Percentiles rank a stretch among this genome's conserved stretches.
phyloP scores from a whole-genome alignment of 2,113 vertebrate species.

The Toxostoma redivivum region DNA sequence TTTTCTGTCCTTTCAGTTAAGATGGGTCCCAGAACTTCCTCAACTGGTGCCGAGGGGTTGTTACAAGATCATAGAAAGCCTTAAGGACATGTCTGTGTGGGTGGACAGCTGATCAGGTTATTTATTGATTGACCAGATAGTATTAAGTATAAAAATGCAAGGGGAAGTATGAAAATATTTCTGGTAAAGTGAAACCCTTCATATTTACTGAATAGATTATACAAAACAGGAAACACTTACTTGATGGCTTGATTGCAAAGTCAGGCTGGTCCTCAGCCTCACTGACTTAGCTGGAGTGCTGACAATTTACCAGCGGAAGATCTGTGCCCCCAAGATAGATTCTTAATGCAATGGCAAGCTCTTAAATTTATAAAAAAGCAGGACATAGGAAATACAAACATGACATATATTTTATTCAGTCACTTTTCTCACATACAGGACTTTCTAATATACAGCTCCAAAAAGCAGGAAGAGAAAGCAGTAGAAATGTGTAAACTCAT shows the following conservation, averaged over 20 bases:
- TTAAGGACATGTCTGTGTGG: not conserved
- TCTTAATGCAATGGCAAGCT: slow-evolving; percentile 1
- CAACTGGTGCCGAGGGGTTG: slow-evolving; percentile 4
- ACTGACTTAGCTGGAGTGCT: not conserved
- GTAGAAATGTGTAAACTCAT: not conserved
- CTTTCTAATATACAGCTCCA: not conserved
- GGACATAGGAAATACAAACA: not conserved
- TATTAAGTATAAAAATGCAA: slow-evolving; percentile 4
- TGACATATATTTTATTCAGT: not conserved
- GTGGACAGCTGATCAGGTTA: slow-evolving; percentile 1
- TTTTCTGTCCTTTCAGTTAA: not conserved
- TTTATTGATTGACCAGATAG: slow-evolving; percentile 32
- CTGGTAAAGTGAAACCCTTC: slow-evolving; percentile 2
- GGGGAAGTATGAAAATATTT: slow-evolving; percentile 7
- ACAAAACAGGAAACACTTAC: slow-evolving; percentile 26
- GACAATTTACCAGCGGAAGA: slow-evolving; percentile 11
- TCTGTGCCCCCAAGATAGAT: not conserved
- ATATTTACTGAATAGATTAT: not conserved
- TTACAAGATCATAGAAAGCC: slow-evolving; percentile 2
- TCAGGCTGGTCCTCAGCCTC: not conserved
- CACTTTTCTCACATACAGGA: not conserved
- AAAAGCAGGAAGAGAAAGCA: not conserved
- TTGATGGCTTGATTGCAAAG: slow-evolving; percentile 19
- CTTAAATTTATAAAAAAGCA: not conserved
- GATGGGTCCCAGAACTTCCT: slow-evolving; percentile 37